Evolutionary conservation across 1,140 invertebrate genomes (phyloP), one percentile per base, ranked within the genome.

Genomic region (Rhopalosiphum maidis): DNA sequence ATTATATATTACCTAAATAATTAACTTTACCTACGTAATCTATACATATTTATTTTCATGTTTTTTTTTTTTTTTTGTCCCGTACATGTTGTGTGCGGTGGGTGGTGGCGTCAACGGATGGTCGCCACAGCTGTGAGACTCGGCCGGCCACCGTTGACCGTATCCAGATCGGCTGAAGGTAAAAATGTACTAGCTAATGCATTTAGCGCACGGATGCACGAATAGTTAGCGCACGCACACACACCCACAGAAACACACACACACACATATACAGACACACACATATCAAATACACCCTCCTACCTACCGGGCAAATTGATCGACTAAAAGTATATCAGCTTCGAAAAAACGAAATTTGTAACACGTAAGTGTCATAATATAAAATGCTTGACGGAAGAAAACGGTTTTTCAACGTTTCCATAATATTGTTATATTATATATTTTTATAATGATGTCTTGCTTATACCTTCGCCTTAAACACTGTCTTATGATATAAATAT

Each of bases 81-180:
- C 90, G 68, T 37, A 93, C 91, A 92, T 83, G 77, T 83, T 51
- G 37, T 91, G 22, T 48, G 90, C 18, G 22, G n/a, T 51, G 68
- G 55, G 68, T n/a, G n/a, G n/a, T 51, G 90, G 41, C 94, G 93
- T 23, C 54, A 25, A 88, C 90, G 93, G 93, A 46, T 30, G n/a
- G 35, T 85, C 43, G n/a, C n/a, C 93, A 68, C 30, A 94, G 94
- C 94, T 88, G 94, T 94, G 46, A 94, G 94, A 94, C 93, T 94
- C 37, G 94, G 94, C 51, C 94, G 94, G 54, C 94, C 94, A 89
- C 94, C 94, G 92, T 94, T 94, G 60, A 94, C 94, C 22, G 94
- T 93, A 54, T 94, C 94, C 68, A 94, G 94, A 86, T 94, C 94
- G 54, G 94, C 94, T 93, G 94, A 94, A 94, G 94, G 94, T 94